Evolutionary conservation across 2,888 invertebrate species (phyloP).

Genomic region (Melieria crassipennis): DNA sequence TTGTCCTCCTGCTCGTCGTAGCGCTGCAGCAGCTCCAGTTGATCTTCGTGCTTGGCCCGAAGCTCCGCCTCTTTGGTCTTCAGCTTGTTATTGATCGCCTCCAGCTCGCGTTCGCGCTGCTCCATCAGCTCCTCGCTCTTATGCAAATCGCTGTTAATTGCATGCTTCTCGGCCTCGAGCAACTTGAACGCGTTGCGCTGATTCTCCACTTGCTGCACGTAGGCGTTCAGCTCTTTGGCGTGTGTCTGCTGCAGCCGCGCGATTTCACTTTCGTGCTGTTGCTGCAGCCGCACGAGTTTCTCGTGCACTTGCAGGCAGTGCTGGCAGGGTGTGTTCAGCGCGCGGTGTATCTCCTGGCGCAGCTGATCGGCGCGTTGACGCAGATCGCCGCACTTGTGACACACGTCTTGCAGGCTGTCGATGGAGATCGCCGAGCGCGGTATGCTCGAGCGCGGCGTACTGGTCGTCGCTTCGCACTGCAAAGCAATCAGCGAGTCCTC

Average conservation of each 20-base stretch:
- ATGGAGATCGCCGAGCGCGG: conserved; percentile 53
- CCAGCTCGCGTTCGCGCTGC: conserved; percentile 58
- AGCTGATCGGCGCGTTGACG: conserved; percentile 69
- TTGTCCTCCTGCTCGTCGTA: conserved; percentile 50
- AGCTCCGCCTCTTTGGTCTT: conserved; percentile 56
- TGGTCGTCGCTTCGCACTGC: conserved; percentile 49
- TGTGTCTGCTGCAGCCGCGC: conserved; percentile 63
- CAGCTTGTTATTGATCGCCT: conserved; percentile 48
- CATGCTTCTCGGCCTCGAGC: conserved; percentile 50
- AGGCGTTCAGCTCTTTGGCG: conserved; percentile 52
- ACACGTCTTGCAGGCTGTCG: conserved; percentile 68
- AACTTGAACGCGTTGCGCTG: conserved; percentile 50
- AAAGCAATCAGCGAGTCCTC: conserved; percentile 56
- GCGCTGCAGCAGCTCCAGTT: conserved; percentile 50
- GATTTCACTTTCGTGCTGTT: conserved; percentile 64
- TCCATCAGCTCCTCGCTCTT: conserved; percentile 60
- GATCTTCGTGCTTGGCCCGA: conserved; percentile 50
- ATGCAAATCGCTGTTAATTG: conserved; percentile 55
- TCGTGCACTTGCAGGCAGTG: conserved; percentile 67
- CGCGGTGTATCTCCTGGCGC: conserved; percentile 55
- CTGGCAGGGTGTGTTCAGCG: conserved; percentile 63
- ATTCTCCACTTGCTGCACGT: conserved; percentile 55
- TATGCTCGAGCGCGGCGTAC: conserved; percentile 42
- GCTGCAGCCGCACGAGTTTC: conserved; percentile 62
- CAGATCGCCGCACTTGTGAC: conserved; percentile 70